These are phyloP conservation scores for Semnopithecus entellus DNA, from an alignment of 2,113 vertebrate genomes.

Conservation along the genomic window DNA sequence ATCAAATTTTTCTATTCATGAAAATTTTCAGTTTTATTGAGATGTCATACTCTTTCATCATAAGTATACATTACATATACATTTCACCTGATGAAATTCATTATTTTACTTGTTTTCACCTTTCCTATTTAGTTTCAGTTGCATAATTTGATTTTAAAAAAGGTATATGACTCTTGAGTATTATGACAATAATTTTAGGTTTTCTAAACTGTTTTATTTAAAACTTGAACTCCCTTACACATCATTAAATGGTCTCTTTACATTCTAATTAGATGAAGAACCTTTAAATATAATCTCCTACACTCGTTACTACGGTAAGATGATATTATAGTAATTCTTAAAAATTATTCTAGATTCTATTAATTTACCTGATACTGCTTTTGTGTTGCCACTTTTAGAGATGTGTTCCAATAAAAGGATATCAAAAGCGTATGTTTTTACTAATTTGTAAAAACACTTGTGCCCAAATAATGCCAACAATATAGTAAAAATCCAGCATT, in stretches of 20 bases:
- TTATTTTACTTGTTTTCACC: not conserved
- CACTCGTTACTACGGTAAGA: not conserved
- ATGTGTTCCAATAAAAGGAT: not conserved
- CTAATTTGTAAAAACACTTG: conserved; percentile 19
- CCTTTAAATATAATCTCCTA: not conserved
- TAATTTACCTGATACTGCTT: not conserved
- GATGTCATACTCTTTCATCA: not conserved
- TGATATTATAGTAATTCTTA: not conserved
- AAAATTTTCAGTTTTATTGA: not conserved
- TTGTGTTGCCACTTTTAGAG: not conserved
- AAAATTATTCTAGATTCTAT: not conserved
- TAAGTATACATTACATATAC: not conserved
- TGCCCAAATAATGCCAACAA: not conserved
- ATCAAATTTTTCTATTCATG: not conserved
- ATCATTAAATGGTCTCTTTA: not conserved
- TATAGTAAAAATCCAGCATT: conserved; percentile 7
- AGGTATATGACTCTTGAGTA: not conserved
- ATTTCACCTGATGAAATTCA: not conserved
- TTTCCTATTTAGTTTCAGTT: not conserved
- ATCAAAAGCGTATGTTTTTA: not conserved
- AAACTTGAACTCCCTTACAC: not conserved
- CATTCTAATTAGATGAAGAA: conserved; percentile 18
- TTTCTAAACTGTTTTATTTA: conserved; percentile 16
- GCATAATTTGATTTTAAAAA: conserved; percentile 15
- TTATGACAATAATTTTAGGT: not conserved